Evolutionary conservation across 2,888 invertebrate species (phyloP).

Genomic region (Drosophila kuntzei): DNA sequence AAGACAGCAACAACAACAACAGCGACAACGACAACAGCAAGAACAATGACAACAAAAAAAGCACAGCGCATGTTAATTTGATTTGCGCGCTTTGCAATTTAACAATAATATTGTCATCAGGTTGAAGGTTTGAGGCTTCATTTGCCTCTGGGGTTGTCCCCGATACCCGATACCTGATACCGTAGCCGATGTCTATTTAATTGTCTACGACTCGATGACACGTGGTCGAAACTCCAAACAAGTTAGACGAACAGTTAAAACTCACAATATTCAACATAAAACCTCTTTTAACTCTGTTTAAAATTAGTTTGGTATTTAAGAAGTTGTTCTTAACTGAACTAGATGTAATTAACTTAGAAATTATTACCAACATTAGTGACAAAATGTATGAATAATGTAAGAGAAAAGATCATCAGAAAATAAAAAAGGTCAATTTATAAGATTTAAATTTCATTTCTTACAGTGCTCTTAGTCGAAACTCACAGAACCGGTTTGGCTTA

Average conservation of each 20-base stretch:
- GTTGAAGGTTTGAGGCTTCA: slow-evolving; percentile 25
- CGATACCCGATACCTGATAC: slow-evolving; percentile 25
- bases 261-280: background rate
- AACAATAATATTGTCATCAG: slow-evolving; percentile 81
- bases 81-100: slow-evolving; percentile 81
- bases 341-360: too few relatives aligned
- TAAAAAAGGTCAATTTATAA: too few relatives aligned
- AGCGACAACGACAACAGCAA: slow-evolving; percentile 9
- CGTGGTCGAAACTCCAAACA: slow-evolving; percentile 20
- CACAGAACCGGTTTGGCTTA: too few relatives aligned
- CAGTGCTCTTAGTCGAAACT: too few relatives aligned
- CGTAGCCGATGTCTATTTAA: slow-evolving; percentile 70
- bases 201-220: slow-evolving; percentile 41
- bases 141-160: slow-evolving; percentile 9
- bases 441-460: too few relatives aligned
- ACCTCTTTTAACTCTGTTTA: too few relatives aligned
- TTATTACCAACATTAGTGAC: too few relatives aligned
- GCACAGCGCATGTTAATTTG: slow-evolving; percentile 74
- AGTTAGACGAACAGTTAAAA: background rate
- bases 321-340: too few relatives aligned
- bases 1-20: slow-evolving; percentile 43
- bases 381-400: too few relatives aligned
- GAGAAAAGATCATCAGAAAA: too few relatives aligned
- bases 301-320: too few relatives aligned
- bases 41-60: slow-evolving; percentile 20